These are phyloP conservation scores for Andrena marginata DNA, from an alignment of 2,888 invertebrate species.

Conservation along the genomic window DNA sequence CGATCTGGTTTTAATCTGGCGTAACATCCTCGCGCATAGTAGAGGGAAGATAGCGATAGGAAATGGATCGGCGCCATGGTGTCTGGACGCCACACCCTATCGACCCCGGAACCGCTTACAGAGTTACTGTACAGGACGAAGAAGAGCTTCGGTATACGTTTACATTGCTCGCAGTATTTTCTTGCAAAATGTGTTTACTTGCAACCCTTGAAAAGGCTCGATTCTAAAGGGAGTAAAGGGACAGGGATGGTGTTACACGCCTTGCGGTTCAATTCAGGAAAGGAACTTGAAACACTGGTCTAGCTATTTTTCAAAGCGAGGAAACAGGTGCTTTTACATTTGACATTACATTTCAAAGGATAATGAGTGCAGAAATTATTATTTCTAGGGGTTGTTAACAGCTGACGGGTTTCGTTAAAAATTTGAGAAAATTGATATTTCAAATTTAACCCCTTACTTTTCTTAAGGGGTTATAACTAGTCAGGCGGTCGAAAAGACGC, in stretches of 20 bases:
- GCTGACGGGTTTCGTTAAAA: no score
- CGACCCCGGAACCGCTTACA: slow-evolving; percentile 35
- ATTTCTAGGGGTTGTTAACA: no score
- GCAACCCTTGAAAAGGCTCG: background rate
- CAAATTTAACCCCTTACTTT: no score
- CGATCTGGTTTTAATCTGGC: slow-evolving; percentile 44
- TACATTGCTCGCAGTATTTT: background rate
- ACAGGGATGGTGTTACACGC: background rate
- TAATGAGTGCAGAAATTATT: no score
- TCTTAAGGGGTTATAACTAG: no score
- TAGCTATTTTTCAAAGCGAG: no score
- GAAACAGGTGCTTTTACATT: no score
- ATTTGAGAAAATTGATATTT: no score
- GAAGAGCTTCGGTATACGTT: slow-evolving; percentile 35
- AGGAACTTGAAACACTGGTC: background rate
- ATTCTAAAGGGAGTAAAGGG: background rate
- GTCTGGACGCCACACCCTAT: slow-evolving; percentile 72
- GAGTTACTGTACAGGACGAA: slow-evolving; percentile 21
- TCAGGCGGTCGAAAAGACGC: no score
- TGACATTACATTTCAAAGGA: no score
- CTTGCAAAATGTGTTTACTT: slow-evolving; percentile 1
- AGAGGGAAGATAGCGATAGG: slow-evolving; percentile 30
- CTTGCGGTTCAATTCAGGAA: background rate
- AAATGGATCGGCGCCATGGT: slow-evolving; percentile 64
- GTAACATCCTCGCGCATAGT: slow-evolving; percentile 12